These are phyloP conservation scores for Nemurella pictetii DNA, from an alignment of 2,888 invertebrate genomes.

Conservation along the genomic window DNA sequence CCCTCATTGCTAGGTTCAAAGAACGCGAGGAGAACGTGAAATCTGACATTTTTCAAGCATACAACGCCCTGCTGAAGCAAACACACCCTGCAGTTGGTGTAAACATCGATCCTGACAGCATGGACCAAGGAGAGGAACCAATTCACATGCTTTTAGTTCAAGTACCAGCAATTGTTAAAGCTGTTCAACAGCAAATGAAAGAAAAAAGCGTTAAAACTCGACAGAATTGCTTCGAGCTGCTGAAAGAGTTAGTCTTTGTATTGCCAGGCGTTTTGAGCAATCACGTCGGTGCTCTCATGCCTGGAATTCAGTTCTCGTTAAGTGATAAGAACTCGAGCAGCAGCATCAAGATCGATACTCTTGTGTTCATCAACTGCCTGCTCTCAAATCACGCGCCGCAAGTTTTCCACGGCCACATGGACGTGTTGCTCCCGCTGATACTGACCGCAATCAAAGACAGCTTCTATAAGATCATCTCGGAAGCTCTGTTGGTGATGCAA, in stretches of 20 bases:
- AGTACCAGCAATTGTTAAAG: constrained; percentile 79
- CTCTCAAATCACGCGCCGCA: constrained; percentile 76
- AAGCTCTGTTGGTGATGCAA: constrained; percentile 90
- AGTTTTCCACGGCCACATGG: constrained; percentile 80
- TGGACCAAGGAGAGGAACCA: constrained; percentile 69
- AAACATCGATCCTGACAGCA: constrained; percentile 68
- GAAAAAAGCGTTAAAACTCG: constrained; percentile 86
- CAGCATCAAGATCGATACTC: constrained; percentile 96
- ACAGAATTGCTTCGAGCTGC: constrained; percentile 87
- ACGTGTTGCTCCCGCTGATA: constrained; percentile 79
- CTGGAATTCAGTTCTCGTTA: constrained; percentile 86
- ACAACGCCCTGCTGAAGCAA: constrained; percentile 88
- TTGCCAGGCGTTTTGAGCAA: constrained; percentile 86
- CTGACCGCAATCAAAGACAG: constrained; percentile 89
- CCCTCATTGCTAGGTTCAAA: constrained; percentile 90
- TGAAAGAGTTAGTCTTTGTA: constrained; percentile 87
- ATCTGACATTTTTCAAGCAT: constrained; percentile 96
- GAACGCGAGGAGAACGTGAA: constrained; percentile 99
- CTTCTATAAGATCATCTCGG: constrained; percentile 98
- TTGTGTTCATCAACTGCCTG: constrained; percentile 87
- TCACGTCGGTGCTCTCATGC: constrained; percentile 81
- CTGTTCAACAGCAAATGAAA: constrained; percentile 84
- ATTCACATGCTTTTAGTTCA: constrained; percentile 50
- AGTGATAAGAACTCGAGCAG: constrained; percentile 92
- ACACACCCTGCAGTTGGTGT: constrained; percentile 74